Evolutionary conservation across 2,888 invertebrate species (phyloP), one percentile per base, ranked within the genome.

Genomic region (Theretra japonica): DNA sequence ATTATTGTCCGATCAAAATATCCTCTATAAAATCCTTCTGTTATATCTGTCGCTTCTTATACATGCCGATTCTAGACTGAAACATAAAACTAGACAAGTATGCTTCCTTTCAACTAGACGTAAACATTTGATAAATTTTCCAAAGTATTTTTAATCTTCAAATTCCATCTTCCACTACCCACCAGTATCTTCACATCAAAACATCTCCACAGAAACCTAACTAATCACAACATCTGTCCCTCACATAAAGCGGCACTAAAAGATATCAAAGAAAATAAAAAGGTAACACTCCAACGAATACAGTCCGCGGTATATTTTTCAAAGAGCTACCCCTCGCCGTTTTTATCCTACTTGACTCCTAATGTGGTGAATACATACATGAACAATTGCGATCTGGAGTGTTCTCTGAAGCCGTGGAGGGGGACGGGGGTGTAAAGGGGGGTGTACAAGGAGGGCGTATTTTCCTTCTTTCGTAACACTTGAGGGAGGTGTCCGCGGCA

Each of bases 361-460:
- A 96, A 96, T 96, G 96, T 96, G 96, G 95, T 96, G 96, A 96
- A 96, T 96, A 95, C 96, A 96, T 96, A 96, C 96, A 96, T 96
- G 95, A 95, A 95, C 96, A 96, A 94, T 93, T 86, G 92, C 83
- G 90, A 82, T 86, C 87, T 86, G 82, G 89, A 88, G 90, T 87
- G 90, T 85, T 88, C 87, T 83, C 77, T 80, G 86, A 79, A 77
- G 21, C n/a, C 48, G 21, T 17, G 41, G 76, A 33, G 71, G 74
- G 76, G 78, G 81, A 80, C 82, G 79, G 33, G 28, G 59, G 48
- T 7, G 21, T 28, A 30, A 53, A 65, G 65, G 41, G 65, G 41
- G 65, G 65, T 65, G 15, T 65, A 65, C 41, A 48, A 65, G 65
- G 65, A 56, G 65, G 65, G 56, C 33, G 81, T 87, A 84, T 84